These are phyloP conservation scores for Leptopilina syphax DNA, from an alignment of 2,888 invertebrate genomes.

Conservation along the genomic window DNA sequence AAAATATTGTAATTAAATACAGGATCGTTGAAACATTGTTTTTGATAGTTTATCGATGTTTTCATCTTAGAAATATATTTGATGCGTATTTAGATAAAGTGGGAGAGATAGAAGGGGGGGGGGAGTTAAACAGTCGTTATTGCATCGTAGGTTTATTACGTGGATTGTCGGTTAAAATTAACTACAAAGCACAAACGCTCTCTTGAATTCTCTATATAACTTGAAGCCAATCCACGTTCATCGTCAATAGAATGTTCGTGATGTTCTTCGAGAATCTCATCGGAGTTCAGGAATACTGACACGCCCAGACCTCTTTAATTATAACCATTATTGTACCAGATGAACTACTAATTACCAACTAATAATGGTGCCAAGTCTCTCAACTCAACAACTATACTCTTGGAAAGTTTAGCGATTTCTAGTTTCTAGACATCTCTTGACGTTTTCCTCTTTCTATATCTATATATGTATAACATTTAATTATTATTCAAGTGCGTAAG, in stretches of 20 bases:
- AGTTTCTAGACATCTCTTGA: constrained; percentile 4
- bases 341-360: constrained; percentile 55
- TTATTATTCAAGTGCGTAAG: no score
- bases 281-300: constrained; percentile 41
- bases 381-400: not conserved
- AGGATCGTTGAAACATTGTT: not conserved
- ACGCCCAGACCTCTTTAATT: constrained; percentile 51
- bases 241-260: constrained; percentile 19
- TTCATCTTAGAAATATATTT: not conserved
- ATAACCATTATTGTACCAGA: constrained; percentile 46
- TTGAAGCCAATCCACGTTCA: constrained; percentile 21
- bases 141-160: not conserved
- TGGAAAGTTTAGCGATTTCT: constrained; percentile 19
- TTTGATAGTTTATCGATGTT: not conserved
- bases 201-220: not conserved
- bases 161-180: constrained; percentile 15
- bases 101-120: no score
- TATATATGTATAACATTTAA: no score
- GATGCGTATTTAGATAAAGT: not conserved
- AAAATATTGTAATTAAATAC: no score
- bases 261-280: constrained; percentile 43
- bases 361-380: constrained; percentile 47
- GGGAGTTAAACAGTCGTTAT: not conserved
- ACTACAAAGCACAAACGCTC: constrained; percentile 18
- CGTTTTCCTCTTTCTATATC: not conserved